Evolutionary conservation across 2,888 invertebrate species (phyloP).

Genomic region (Amorpha juglandis): DNA sequence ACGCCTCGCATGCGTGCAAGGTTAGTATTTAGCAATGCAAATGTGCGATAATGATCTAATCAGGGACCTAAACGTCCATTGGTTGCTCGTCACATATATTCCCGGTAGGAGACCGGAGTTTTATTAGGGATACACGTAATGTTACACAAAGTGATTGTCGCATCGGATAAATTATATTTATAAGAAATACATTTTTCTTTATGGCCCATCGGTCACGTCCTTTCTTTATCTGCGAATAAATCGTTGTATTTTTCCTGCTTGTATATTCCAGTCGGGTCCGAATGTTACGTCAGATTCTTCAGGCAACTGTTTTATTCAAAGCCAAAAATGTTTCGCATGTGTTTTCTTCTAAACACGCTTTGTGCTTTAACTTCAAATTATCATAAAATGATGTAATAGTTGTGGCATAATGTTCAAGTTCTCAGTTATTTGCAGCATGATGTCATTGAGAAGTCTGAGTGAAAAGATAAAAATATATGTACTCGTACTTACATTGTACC

Average conservation of each 20-base stretch:
- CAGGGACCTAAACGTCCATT: slow-evolving; percentile 38
- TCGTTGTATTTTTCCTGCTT: slow-evolving; percentile 6
- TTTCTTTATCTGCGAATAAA: slow-evolving; percentile 16
- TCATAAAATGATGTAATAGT: slow-evolving; percentile 12
- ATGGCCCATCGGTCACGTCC: slow-evolving; percentile 9
- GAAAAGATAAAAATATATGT: background rate
- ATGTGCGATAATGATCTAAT: slow-evolving; percentile 48
- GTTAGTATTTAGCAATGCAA: slow-evolving; percentile 57
- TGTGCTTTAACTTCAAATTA: background rate
- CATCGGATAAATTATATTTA: slow-evolving; percentile 16
- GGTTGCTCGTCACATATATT: slow-evolving; percentile 5
- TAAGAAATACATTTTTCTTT: slow-evolving; percentile 14
- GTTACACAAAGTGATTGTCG: background rate
- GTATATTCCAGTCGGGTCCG: slow-evolving; percentile 10
- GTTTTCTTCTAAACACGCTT: slow-evolving; percentile 7
- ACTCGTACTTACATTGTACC: no score
- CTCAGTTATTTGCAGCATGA: slow-evolving; percentile 25
- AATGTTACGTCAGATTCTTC: slow-evolving; percentile 12
- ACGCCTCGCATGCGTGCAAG: slow-evolving; percentile 49
- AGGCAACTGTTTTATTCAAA: slow-evolving; percentile 17
- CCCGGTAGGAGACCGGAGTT: background rate
- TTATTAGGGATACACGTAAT: slow-evolving; percentile 2
- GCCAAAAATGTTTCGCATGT: background rate
- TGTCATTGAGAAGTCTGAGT: slow-evolving; percentile 17
- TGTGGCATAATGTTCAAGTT: background rate